phyloP scores from a whole-genome alignment of 1,140 invertebrate species.

The Drosophila grimshawi region DNA sequence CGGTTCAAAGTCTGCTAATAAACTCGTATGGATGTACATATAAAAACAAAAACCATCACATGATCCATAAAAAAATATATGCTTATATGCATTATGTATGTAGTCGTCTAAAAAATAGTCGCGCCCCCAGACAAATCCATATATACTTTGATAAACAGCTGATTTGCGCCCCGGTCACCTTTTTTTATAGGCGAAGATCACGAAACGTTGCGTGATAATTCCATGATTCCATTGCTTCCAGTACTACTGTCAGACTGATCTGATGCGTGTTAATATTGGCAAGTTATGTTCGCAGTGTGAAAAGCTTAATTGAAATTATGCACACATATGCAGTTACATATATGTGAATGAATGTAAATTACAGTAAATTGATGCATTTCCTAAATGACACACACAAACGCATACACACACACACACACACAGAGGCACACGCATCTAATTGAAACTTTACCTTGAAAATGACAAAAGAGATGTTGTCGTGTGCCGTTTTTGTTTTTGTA shows the following conservation, averaged over 20 bases:
- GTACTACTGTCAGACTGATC: conserved; percentile 30
- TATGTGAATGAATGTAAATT: conserved; percentile 22
- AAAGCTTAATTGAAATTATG: conserved; percentile 30
- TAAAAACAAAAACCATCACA: conserved; percentile 58
- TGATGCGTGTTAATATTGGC: conserved; percentile 19
- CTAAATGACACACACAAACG: background rate
- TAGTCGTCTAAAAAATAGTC: background rate
- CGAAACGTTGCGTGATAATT: conserved; percentile 62
- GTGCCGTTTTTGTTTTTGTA: conserved; percentile 33
- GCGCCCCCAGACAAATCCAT: conserved; percentile 9
- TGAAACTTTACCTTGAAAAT: conserved; percentile 68
- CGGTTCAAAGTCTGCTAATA: conserved; percentile 67
- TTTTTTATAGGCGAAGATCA: conserved; percentile 30
- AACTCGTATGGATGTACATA: conserved; percentile 31
- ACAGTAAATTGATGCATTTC: conserved; percentile 25
- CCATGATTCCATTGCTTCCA: conserved; percentile 42
- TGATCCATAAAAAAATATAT: conserved; percentile 52
- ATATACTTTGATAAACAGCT: conserved; percentile 30
- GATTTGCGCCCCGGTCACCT: conserved; percentile 23
- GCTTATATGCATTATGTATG: conserved; percentile 17
- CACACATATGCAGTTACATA: conserved; percentile 4
- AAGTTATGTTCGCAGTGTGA: conserved; percentile 3
- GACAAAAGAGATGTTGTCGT: conserved; percentile 31
- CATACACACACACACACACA: background rate
- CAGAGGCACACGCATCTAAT: conserved; percentile 38